Base-by-base conservation (phyloP, 2,888 invertebrate genomes). In the Brenthis daphne region DNA sequence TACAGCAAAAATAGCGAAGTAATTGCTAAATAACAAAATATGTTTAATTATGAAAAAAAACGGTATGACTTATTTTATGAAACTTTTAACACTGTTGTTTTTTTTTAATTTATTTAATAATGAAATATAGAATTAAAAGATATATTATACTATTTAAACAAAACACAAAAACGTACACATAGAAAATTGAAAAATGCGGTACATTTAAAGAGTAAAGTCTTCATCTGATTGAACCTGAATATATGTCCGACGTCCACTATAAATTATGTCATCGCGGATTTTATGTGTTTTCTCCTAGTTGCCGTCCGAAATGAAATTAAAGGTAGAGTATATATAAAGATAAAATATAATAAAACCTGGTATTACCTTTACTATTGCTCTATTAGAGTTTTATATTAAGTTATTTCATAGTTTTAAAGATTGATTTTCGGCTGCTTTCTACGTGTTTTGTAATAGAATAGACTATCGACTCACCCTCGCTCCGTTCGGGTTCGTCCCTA, bases 241-340 rank as follows among this genome's bases (percentile, higher is more conserved):
- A 79, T 80, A 82, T 75, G 75, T 73, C 72, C 75, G 73, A 73
- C 70, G 71, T 73, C 72, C 71, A 72, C 74, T 75, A 76, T 82
- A 80, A 80, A 83, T 67, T 72, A 77, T 69, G 78, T 80, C 75
- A 72, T 72, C 75, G 75, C 60, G 11, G 67, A 76, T 74, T 82
- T 81, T 80, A 83, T 79, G 78, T 76, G 77, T 77, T 81, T 80
- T 79, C 78, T 77, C 73, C 75, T 68, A 67, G 74, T 76, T 71
- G 77, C 75, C 73, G 73, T 73, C 71, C 70, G 73, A 69, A 66
- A 74, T 43, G 70, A 75, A 76, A 77, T 77, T 76, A 76, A 75
- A 76, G 77, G 76, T 76, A 72, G 65, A 61, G 58, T 70, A 56
- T 57, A 29, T 43, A 51, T 37, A 6, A 69, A 67, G 70, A 69